Percentiles rank a stretch among this genome's conserved stretches.
phyloP scores from a whole-genome alignment of 2,797 vertebrate species.

The Notolabrus celidotus region DNA sequence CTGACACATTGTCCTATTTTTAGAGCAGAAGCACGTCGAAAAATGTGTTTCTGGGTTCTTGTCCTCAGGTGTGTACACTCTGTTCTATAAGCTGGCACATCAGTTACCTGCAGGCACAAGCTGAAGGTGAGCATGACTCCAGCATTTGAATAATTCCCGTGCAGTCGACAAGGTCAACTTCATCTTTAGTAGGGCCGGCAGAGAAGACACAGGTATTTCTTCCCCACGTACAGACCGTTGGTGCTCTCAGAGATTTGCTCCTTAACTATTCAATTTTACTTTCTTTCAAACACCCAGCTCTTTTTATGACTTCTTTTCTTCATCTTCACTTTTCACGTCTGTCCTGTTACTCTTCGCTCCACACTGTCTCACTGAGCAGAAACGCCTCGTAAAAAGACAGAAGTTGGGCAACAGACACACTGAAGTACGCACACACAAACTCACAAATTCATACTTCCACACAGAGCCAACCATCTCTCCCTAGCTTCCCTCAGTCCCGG shows the following conservation, averaged over 20 bases:
- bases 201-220: not conserved
- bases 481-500: constrained; percentile 30
- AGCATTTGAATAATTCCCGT: constrained; percentile 45
- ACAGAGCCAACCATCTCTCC: constrained; percentile 33
- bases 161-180: constrained; percentile 47
- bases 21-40: constrained; percentile 31
- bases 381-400: constrained; percentile 17
- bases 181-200: not conserved
- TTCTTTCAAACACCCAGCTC: too few species aligned
- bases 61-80: constrained; percentile 36
- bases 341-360: constrained; percentile 29
- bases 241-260: not conserved
- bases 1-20: constrained; percentile 64
- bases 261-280: not conserved
- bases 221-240: not conserved
- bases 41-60: constrained; percentile 38
- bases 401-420: constrained; percentile 4
- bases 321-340: constrained; percentile 13
- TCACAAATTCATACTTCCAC: constrained; percentile 15
- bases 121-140: constrained; percentile 57
- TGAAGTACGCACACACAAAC: not conserved
- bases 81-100: constrained; percentile 34
- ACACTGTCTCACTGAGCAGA: constrained; percentile 31
- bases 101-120: constrained; percentile 33
- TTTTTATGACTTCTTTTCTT: constrained; percentile 2